Base-by-base conservation (phyloP, 2,888 invertebrate genomes). In the Melipona beecheii region DNA sequence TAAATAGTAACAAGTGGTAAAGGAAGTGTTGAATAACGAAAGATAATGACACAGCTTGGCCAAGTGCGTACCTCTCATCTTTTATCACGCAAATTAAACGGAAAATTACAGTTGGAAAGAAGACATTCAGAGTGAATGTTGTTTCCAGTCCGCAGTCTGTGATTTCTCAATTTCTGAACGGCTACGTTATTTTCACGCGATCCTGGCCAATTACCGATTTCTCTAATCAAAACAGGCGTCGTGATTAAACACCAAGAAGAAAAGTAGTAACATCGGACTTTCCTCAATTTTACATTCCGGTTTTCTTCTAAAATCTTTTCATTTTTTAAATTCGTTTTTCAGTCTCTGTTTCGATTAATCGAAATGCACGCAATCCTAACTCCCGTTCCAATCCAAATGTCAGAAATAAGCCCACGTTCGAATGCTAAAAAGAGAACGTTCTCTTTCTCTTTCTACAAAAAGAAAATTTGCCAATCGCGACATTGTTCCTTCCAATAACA, bases 161-260 rank as follows among this genome's bases (percentile, higher is more conserved):
- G 36, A 54, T 70, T 54, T 54, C 54, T 70, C 54, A 54, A 70
- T 54, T 58, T 70, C n/a, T 27, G 27, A 50, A 27, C 43, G 43
- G 15, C n/a, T 56, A 65, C 54, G 13, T 24, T 65, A 75, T 65
- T 75, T 75, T 75, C 65, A 66, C 65, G 65, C 43, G 43, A 75
- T 75, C 15, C 24, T 65, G 24, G 43, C 19, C 65, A 65, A 65
- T 75, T 65, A 65, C 24, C 54, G 65, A 75, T 69, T 75, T 75
- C 69, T 75, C 69, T 69, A 75, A 65, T 65, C 74, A 65, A 65
- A 69, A 60, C 58, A 69, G 50, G 69, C 60, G 27, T 27, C 27
- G 58, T 24, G 49, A 72, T 62, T 72, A 60, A 60, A 72, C 62
- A 60, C 15, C 58, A 24, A 49, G 50, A 60, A 49, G 36, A 49